Evolutionary conservation across 2,797 vertebrate genomes (phyloP).

Genomic region (Chrysocyon brachyurus): DNA sequence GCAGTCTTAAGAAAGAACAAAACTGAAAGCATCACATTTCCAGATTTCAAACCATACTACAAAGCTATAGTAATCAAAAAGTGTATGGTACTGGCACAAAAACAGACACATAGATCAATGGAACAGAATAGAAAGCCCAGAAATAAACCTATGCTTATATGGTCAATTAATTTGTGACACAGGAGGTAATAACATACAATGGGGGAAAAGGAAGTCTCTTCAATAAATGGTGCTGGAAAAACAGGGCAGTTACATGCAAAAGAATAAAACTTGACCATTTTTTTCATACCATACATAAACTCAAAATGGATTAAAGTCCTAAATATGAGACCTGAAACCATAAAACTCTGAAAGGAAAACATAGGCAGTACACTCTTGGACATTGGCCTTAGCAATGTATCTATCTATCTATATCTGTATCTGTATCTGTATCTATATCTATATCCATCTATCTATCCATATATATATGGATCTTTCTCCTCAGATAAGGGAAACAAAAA

Average conservation of each 20-base stretch:
- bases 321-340: background rate
- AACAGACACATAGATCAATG: background rate
- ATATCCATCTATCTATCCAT: no score
- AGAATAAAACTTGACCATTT: background rate
- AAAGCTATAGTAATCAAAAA: background rate
- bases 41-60: background rate
- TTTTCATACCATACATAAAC: background rate
- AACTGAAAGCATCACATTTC: background rate
- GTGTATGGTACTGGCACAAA: background rate
- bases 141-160: background rate
- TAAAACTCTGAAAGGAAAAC: background rate
- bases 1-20: background rate
- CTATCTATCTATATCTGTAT: no score
- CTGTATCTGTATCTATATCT: no score
- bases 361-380: background rate
- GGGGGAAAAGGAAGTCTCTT: background rate
- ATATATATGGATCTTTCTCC: background rate
- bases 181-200: background rate
- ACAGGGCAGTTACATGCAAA: background rate
- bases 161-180: background rate
- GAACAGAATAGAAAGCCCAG: background rate
- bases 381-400: background rate
- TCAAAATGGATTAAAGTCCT: background rate
- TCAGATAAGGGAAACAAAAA: background rate
- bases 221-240: background rate